Evolutionary conservation across 1,140 invertebrate genomes (phyloP).

Genomic region (Drosophila rhopaloa): DNA sequence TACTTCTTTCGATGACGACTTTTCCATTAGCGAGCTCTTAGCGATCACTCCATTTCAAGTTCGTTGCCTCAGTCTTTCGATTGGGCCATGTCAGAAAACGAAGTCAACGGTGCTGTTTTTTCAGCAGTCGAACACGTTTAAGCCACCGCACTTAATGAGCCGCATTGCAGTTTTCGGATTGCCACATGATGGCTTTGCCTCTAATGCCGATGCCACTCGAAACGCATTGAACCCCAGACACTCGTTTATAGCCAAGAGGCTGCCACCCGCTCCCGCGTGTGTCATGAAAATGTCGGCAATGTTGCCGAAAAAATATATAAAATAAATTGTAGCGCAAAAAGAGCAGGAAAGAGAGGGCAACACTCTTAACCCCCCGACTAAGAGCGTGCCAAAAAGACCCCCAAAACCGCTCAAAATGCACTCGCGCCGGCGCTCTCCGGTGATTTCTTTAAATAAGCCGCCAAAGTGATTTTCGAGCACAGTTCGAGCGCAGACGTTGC

Average conservation of each 20-base stretch:
- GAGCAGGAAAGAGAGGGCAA: constrained; percentile 22
- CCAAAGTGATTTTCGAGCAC: constrained; percentile 57
- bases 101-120: constrained; percentile 40
- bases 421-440: constrained; percentile 32
- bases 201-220: constrained; percentile 57
- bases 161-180: constrained; percentile 58
- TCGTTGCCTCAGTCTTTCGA: constrained; percentile 79
- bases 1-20: neutral
- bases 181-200: constrained; percentile 45
- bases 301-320: constrained; percentile 45
- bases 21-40: constrained; percentile 8
- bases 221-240: constrained; percentile 73
- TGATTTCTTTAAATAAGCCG: constrained; percentile 76
- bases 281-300: constrained; percentile 40
- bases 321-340: constrained; percentile 52
- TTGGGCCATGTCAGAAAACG: constrained; percentile 51
- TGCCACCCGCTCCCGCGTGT: too few relatives aligned
- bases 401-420: constrained; percentile 39
- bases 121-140: constrained; percentile 61
- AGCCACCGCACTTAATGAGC: constrained; percentile 58
- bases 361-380: constrained; percentile 53
- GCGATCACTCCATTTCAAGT: constrained; percentile 50
- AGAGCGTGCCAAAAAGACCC: constrained; percentile 43
- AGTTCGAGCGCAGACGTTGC: constrained; percentile 74
- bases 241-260: constrained; percentile 28